phyloP scores from a whole-genome alignment of 2,888 invertebrate species.

The Entomobrya proxima region DNA sequence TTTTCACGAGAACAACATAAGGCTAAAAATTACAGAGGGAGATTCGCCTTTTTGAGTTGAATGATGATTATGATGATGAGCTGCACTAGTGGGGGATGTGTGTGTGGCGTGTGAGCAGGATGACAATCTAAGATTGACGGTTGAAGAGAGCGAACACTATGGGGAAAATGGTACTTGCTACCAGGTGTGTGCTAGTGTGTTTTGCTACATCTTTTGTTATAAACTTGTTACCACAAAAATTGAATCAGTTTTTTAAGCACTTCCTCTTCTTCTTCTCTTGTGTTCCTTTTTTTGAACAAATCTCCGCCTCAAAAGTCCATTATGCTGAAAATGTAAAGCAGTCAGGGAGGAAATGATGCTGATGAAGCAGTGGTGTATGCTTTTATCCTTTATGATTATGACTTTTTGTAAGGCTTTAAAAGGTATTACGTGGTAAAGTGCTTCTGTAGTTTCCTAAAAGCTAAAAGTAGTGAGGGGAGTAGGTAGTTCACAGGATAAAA shows the following conservation, averaged over 20 bases:
- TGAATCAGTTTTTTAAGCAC: slow-evolving; percentile 34
- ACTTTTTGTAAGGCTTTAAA: not conserved
- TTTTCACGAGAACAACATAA: not conserved
- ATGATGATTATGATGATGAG: slow-evolving; percentile 17
- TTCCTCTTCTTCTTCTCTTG: not conserved
- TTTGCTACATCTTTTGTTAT: not conserved
- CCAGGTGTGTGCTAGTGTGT: not conserved
- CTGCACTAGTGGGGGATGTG: no score
- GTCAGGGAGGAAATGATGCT: slow-evolving; percentile 2
- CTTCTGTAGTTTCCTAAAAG: no score
- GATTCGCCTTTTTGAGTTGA: slow-evolving; percentile 35
- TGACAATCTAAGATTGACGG: slow-evolving; percentile 7
- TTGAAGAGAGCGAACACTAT: slow-evolving; percentile 18
- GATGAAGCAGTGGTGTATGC: not conserved
- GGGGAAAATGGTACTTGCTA: not conserved
- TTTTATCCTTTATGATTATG: not conserved
- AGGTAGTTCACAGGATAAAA: not conserved
- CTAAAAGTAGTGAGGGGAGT: not conserved
- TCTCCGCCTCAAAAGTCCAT: no score
- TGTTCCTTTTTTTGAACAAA: no score
- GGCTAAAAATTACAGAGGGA: not conserved
- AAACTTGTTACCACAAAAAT: slow-evolving; percentile 16
- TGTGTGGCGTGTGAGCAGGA: not conserved
- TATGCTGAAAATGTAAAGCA: not conserved
- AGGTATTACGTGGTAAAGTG: not conserved